Conservation (phyloP, 2,888 invertebrate genomes). For the Octodonta nipae region DNA sequence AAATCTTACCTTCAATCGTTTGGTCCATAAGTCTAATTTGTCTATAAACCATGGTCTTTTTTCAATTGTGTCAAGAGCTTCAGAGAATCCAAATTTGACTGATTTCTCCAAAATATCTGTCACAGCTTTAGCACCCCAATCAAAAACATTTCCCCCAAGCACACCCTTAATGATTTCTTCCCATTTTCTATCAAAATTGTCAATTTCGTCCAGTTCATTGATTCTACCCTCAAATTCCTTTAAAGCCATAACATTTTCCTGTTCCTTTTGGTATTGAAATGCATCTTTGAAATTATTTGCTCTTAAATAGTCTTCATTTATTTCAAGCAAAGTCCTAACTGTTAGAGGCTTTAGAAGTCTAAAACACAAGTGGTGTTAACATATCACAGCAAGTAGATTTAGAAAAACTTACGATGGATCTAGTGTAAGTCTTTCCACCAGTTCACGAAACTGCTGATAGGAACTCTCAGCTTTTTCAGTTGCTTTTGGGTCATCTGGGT, state of each 20-base stretch:
- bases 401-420: slow-evolving; percentile 63
- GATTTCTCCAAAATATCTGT: slow-evolving; percentile 66
- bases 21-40: slow-evolving; percentile 70
- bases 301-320: slow-evolving; percentile 80
- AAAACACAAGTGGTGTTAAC: slow-evolving; percentile 6
- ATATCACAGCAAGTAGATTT: not conserved
- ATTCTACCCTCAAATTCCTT: slow-evolving; percentile 53
- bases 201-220: slow-evolving; percentile 53
- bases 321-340: slow-evolving; percentile 77
- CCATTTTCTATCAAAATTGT: slow-evolving; percentile 46
- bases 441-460: slow-evolving; percentile 66
- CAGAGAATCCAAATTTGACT: slow-evolving; percentile 59
- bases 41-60: slow-evolving; percentile 86
- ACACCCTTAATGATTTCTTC: slow-evolving; percentile 51
- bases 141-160: slow-evolving; percentile 86
- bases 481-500: slow-evolving; percentile 61
- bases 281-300: slow-evolving; percentile 88
- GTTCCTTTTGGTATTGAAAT: slow-evolving; percentile 68
- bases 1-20: slow-evolving; percentile 48
- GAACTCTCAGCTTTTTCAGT: slow-evolving; percentile 68
- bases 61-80: slow-evolving; percentile 74
- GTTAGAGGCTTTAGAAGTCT: slow-evolving; percentile 57
- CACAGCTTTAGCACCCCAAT: slow-evolving; percentile 92
- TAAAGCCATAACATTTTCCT: slow-evolving; percentile 75
- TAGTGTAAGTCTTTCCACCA: slow-evolving; percentile 58